These are phyloP conservation scores for Cygnus atratus DNA, from an alignment of 2,113 vertebrate genomes.

Conservation along the genomic window DNA sequence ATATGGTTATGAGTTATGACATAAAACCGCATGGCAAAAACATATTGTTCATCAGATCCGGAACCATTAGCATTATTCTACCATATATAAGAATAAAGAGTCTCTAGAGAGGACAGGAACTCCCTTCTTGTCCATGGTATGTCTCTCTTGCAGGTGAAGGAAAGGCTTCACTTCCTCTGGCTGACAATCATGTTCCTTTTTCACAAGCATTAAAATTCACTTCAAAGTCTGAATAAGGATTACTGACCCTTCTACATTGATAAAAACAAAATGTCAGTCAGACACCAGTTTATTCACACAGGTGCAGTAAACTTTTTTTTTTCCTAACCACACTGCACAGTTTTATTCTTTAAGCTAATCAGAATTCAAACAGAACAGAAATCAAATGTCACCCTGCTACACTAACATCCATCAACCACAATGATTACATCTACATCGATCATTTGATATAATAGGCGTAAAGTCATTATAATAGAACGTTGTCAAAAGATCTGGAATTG, in stretches of 20 bases:
- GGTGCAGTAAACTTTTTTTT: constrained; percentile 10
- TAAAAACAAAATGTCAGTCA: constrained; percentile 55
- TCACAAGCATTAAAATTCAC: constrained; percentile 42
- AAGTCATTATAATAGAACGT: constrained; percentile 43
- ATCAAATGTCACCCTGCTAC: constrained; percentile 43
- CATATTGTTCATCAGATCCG: not conserved
- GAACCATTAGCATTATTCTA: not conserved
- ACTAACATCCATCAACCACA: constrained; percentile 41
- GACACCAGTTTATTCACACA: constrained; percentile 4
- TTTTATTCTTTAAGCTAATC: constrained; percentile 37
- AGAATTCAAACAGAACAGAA: constrained; percentile 48
- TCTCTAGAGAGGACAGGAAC: not conserved
- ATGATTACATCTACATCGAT: constrained; percentile 62
- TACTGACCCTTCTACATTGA: constrained; percentile 41
- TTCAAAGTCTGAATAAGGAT: constrained; percentile 46
- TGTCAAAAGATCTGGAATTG: constrained; percentile 50
- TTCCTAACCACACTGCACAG: not conserved
- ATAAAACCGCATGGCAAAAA: not conserved
- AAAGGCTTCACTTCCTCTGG: not conserved
- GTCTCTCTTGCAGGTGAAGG: not conserved
- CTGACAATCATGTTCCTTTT: constrained; percentile 27
- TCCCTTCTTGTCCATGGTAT: not conserved
- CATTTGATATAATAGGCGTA: constrained; percentile 50
- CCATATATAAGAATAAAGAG: constrained; percentile 3
- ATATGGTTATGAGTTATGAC: not conserved